These are phyloP conservation scores for Microplitis demolitor DNA, from an alignment of 1,140 invertebrate species.

Conservation along the genomic window DNA sequence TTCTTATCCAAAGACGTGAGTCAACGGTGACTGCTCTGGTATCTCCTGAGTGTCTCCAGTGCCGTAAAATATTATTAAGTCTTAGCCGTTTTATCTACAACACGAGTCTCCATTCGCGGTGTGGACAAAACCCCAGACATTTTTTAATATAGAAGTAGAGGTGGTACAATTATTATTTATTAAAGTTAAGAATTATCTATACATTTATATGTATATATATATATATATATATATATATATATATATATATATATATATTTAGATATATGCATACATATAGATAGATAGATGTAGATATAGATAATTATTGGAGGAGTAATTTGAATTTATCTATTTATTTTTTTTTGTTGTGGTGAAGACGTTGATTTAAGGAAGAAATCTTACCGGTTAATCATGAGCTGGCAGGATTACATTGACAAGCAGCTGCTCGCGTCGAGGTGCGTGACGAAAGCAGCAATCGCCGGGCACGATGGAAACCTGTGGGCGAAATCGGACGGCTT, in stretches of 20 bases:
- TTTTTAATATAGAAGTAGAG: too few relatives aligned
- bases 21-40: not conserved
- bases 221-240: too few relatives aligned
- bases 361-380: not conserved
- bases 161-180: too few relatives aligned
- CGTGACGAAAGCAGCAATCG: slow-evolving; percentile 92
- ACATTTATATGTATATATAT: too few relatives aligned
- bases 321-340: not conserved
- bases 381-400: slow-evolving; percentile 76
- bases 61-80: not conserved
- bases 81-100: too few relatives aligned
- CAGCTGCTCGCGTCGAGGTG: slow-evolving; percentile 91
- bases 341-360: slow-evolving; percentile 14
- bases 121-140: too few relatives aligned
- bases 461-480: slow-evolving; percentile 91
- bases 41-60: slow-evolving; percentile 7
- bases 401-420: slow-evolving; percentile 98
- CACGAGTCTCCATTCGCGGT: too few relatives aligned
- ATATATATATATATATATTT: too few relatives aligned
- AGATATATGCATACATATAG: too few relatives aligned
- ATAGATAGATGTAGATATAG: not conserved
- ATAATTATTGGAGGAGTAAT: not conserved
- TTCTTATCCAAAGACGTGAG: not conserved
- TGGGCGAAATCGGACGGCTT: slow-evolving; percentile 94
- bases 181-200: too few relatives aligned